Evolutionary conservation across 2,113 vertebrate species (phyloP), one percentile per base, ranked within the genome.

Genomic region (Progne subis): DNA sequence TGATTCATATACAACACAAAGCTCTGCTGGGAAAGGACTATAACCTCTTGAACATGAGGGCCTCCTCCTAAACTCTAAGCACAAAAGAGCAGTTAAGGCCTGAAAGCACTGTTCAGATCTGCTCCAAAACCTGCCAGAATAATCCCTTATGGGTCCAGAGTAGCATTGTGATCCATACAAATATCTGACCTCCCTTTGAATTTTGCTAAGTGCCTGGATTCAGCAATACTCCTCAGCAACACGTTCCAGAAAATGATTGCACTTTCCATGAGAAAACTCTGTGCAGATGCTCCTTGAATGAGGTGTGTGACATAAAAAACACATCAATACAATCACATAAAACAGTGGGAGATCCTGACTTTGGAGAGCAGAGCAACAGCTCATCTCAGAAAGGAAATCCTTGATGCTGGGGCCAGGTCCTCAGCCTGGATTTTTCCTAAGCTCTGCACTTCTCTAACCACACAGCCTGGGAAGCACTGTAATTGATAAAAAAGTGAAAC

Each of bases 351-450:
- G 81, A 92, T 75, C 84, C 84, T 92, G 59, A 46, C 41, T 94
- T 84, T 71, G 72, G 87, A 92, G 52, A 94, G 46, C 4, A 7
- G 43, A 72, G 53, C 39, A 72, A 72, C 70, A 39, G 53, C n/a
- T 95, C 93, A 94, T 82, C 86, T 86, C 50, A 34, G 81, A 94
- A 89, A 84, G 90, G 84, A 95, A 96, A 92, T 55, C 74, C 60
- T 86, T 32, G 72, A 68, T 78, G 72, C 44, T 64, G 52, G 65
- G 69, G 86, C 93, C 91, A 92, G 86, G 52, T 84, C 63, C 52
- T 86, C 82, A 90, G 83, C 75, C 29, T 32, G 64, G 84, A 68
- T 95, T 95, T 91, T 91, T 89, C 84, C 77, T 82, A 65, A 95
- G 74, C 52, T 82, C 72, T 78, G 56, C 64, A 67, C 34, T 92